Conservation (phyloP, 2,888 invertebrate species). For the Diachrysia chrysitis region DNA sequence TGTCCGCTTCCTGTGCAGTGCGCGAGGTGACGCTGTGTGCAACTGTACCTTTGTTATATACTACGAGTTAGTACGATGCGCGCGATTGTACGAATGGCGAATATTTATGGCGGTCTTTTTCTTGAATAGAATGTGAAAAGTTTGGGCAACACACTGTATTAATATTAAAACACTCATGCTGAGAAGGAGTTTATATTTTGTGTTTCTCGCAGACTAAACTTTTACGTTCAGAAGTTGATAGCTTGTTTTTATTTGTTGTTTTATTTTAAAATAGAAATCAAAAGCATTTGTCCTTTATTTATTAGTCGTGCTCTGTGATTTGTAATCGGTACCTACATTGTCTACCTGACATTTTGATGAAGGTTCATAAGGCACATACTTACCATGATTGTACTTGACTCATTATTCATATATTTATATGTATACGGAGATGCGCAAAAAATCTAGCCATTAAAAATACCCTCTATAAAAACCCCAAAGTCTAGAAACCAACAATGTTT, state of each 20-base stretch:
- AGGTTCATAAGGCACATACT: no score
- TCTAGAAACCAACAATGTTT: constrained; percentile 22
- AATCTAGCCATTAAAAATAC: constrained; percentile 5
- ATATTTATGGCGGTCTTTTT: constrained; percentile 37
- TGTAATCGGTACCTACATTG: no score
- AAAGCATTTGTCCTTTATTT: no score
- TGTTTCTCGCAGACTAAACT: neutral
- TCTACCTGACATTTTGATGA: neutral
- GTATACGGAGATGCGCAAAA: neutral
- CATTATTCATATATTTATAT: no score
- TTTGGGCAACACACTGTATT: constrained; percentile 8
- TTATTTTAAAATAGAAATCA: neutral
- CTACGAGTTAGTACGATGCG: constrained; percentile 37
- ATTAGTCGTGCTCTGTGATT: no score
- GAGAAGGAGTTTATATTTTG: neutral
- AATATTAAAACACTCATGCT: constrained; percentile 2
- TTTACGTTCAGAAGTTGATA: neutral
- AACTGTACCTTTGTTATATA: constrained; percentile 56
- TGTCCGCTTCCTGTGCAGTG: constrained; percentile 65
- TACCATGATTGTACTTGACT: no score
- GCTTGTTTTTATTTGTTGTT: neutral
- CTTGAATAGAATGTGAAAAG: constrained; percentile 4
- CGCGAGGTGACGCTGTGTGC: constrained; percentile 57
- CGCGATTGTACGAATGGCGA: constrained; percentile 37
- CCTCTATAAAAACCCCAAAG: neutral